phyloP scores from a whole-genome alignment of 1,140 invertebrate species.

The Meloidogyne floridensis region DNA sequence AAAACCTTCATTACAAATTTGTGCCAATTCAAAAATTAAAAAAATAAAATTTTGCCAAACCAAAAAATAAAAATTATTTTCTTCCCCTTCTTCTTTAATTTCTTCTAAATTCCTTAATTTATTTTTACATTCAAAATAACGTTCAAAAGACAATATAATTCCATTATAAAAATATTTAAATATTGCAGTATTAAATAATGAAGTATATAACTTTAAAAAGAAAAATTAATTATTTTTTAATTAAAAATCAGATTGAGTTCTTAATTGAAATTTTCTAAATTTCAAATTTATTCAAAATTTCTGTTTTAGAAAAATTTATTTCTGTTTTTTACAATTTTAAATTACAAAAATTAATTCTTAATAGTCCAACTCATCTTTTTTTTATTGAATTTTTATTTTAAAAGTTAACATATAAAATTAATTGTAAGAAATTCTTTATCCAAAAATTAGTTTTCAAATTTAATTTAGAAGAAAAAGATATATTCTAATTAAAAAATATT shows the following conservation, averaged over 20 bases:
- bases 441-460: too few relatives aligned
- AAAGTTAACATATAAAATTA: too few relatives aligned
- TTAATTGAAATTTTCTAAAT: too few relatives aligned
- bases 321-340: too few relatives aligned
- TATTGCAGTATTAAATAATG: neutral
- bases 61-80: neutral
- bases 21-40: neutral
- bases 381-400: too few relatives aligned
- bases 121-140: slow-evolving; percentile 17
- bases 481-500: too few relatives aligned
- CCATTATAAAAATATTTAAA: slow-evolving; percentile 1
- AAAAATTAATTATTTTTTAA: neutral
- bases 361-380: too few relatives aligned
- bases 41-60: slow-evolving; percentile 16
- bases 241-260: neutral
- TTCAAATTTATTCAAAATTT: too few relatives aligned
- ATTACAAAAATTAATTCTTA: too few relatives aligned
- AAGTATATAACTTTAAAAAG: neutral
- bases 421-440: too few relatives aligned
- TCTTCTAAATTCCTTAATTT: neutral
- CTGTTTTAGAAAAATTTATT: too few relatives aligned
- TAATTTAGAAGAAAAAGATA: too few relatives aligned
- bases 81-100: neutral
- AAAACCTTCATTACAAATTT: slow-evolving; percentile 8
- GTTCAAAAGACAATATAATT: slow-evolving; percentile 9